These are phyloP conservation scores for human DNA, from an alignment of 2,113 vertebrate species.

Conservation along the genomic window DNA sequence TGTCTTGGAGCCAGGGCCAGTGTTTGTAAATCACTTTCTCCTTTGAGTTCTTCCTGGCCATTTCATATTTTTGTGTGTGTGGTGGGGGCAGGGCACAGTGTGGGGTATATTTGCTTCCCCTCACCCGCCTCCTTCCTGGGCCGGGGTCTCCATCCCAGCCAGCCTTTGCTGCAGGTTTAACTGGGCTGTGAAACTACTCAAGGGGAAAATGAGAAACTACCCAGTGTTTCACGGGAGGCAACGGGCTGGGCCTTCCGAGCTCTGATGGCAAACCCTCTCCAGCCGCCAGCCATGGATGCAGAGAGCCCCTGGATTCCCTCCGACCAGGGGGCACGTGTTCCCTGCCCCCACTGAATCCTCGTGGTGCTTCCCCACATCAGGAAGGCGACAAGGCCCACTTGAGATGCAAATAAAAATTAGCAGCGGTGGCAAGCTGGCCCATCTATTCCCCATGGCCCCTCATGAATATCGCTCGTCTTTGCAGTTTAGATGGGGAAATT, in stretches of 20 bases:
- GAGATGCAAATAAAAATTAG: background rate
- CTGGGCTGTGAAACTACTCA: conserved; percentile 62
- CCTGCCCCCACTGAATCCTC: fast-evolving
- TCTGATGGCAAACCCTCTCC: background rate
- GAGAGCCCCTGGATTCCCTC: background rate
- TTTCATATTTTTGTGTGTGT: fast-evolving
- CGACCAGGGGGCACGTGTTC: background rate
- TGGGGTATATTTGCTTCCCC: background rate
- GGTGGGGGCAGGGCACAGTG: background rate
- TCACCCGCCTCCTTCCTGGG: background rate
- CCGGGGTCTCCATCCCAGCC: conserved; percentile 3
- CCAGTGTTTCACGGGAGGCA: conserved; percentile 32
- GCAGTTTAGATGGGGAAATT: background rate
- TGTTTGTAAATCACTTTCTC: background rate
- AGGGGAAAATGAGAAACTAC: conserved; percentile 75
- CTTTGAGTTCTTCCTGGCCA: background rate
- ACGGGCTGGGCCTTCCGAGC: background rate
- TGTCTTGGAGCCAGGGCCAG: fast-evolving
- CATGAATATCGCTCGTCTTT: fast-evolving
- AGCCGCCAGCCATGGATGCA: fast-evolving
- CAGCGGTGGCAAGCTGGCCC: background rate
- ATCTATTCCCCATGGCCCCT: fast-evolving
- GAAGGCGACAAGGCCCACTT: background rate
- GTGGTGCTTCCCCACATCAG: fast-evolving
- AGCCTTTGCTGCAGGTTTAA: background rate